Percentiles rank a stretch among this genome's conserved stretches.
These are phyloP conservation scores for Temnothorax curvispinosus DNA, from an alignment of 1,140 invertebrate genomes.

Conservation along the genomic window DNA sequence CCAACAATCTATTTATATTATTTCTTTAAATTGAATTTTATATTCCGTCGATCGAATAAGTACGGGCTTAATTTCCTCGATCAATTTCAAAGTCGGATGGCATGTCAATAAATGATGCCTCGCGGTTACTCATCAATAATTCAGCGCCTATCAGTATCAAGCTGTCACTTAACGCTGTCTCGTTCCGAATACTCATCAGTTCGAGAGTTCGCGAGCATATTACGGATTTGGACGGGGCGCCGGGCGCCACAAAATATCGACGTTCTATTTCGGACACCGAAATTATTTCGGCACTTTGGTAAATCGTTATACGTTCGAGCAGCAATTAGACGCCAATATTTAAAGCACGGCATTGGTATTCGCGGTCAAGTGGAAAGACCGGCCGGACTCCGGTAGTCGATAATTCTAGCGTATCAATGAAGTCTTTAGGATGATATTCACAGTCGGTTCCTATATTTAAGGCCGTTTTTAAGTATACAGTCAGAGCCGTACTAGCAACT, in stretches of 20 bases:
- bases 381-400: neutral
- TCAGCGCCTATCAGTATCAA: slow-evolving; percentile 7
- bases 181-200: neutral
- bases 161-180: slow-evolving; percentile 1
- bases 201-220: neutral
- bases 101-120: slow-evolving; percentile 6
- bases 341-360: neutral
- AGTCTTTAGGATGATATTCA: no score
- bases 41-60: neutral
- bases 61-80: neutral
- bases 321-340: neutral
- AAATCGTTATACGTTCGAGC: neutral
- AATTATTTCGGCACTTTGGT: neutral
- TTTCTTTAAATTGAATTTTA: neutral
- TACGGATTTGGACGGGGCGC: neutral
- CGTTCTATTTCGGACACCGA: neutral
- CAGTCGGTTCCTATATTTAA: no score
- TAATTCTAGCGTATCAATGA: neutral
- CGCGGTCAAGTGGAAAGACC: neutral
- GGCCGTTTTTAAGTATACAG: no score
- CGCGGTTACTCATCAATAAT: slow-evolving; percentile 25
- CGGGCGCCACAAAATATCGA: neutral
- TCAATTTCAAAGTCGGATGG: neutral
- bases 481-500: no score
- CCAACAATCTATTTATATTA: neutral